Evolutionary conservation across 2,888 invertebrate species (phyloP), one percentile per base, ranked within the genome.

Genomic region (Serrognathus titanus): DNA sequence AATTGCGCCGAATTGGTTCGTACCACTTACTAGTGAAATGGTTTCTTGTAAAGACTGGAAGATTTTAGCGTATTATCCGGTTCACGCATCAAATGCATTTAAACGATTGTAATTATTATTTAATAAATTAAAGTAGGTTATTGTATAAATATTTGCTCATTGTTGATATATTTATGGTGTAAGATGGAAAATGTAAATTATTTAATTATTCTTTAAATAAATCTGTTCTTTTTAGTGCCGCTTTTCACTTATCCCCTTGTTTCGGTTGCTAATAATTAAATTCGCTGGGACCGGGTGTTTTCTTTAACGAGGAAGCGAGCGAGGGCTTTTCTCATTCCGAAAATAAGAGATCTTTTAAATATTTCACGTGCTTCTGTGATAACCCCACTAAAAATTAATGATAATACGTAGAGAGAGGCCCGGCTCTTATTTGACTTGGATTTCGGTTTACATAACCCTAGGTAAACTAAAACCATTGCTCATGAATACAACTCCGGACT

Each of bases 11-110:
- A 43, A 20, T 43, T 43, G 9, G 13, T 13, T 43, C 13, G 13
- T 12, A 10, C 43, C 13, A 16, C 43, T 41, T 11, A 3, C 20
- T 43, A 16, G 24, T 24, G 24, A 24, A 24, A 24, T 24, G 24
- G 11, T 43, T 43, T 43, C 43, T 41, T 24, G 11, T 54, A 48
- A 54, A 54, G 54, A 54, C 54, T 54, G 54, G 43, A 37, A 36
- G 36, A 48, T 40, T 20, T 53, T 47, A 39, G 2, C 31, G 12
- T 54, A 49, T 10, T 36, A 6, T 43, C 20, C 3, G 43, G 3
- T 24, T 24, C 55, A 57, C 59, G 66, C 66, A 67, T 67, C 53
- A 63, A 64, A 68, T 68, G 68, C 68, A 65, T 67, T 66, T 63
- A 66, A 62, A 55, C 57, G 57, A 60, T 53, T 58, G 51, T 16